Evolutionary conservation across 2,888 invertebrate genomes (phyloP).

Genomic region (Leptopterna dolabrata): DNA sequence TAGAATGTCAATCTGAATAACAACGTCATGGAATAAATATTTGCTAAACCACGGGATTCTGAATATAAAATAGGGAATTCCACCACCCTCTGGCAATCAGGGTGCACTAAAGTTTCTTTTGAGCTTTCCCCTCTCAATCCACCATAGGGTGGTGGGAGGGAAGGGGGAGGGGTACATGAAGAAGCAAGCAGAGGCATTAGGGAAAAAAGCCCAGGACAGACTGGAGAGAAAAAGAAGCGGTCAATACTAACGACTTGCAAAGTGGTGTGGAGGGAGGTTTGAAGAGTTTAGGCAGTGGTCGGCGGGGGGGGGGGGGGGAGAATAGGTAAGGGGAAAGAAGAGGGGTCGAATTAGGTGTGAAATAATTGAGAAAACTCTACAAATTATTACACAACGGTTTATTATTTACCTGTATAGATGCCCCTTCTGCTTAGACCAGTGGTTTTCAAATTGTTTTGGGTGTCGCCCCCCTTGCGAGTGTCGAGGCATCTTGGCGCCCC

Average conservation of each 20-base stretch:
- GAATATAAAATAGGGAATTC: background rate
- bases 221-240: background rate
- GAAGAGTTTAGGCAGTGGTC: background rate
- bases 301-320: background rate
- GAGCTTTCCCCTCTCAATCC: background rate
- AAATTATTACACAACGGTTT: no score
- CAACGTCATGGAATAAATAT: background rate
- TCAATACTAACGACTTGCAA: conserved; percentile 3
- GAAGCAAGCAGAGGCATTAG: background rate
- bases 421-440: no score
- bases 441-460: no score
- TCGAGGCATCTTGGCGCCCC: no score
- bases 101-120: background rate
- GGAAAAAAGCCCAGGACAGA: background rate
- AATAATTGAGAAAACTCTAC: background rate
- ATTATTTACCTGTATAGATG: no score
- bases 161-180: background rate
- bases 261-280: background rate
- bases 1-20: background rate
- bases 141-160: background rate
- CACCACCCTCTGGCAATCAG: background rate
- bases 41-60: background rate
- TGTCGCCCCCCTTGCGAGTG: no score
- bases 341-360: background rate
- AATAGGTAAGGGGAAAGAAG: background rate